These are phyloP conservation scores for Orchesellides sinensis DNA, from an alignment of 2,888 invertebrate species.

Conservation along the genomic window DNA sequence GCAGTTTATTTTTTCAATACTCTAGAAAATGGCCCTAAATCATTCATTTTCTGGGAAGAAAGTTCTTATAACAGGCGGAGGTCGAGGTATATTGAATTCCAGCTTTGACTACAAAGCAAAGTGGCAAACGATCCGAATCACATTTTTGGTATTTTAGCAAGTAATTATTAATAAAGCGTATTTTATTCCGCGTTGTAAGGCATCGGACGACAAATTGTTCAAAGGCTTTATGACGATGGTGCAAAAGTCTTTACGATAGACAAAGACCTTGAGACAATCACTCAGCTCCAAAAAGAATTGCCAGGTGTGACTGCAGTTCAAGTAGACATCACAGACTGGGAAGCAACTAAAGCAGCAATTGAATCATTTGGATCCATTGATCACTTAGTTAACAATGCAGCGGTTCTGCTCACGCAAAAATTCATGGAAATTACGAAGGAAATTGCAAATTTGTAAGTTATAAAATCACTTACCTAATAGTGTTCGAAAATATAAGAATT, in stretches of 20 bases:
- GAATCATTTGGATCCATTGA: conserved; percentile 19
- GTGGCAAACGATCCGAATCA: no score
- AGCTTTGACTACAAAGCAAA: not conserved
- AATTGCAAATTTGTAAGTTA: not conserved
- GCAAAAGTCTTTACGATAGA: conserved; percentile 20
- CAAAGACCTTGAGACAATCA: not conserved
- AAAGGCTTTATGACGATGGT: conserved; percentile 22
- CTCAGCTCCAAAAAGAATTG: conserved; percentile 1
- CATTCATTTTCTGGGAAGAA: conserved; percentile 43
- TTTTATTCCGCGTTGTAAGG: not conserved
- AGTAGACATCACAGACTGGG: conserved; percentile 23
- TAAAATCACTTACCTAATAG: no score
- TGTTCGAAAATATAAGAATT: no score
- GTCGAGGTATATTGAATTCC: conserved; percentile 10
- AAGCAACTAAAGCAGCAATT: not conserved
- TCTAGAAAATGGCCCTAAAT: conserved; percentile 32
- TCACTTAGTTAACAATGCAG: conserved; percentile 7
- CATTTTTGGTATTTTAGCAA: no score
- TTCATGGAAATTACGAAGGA: conserved; percentile 19
- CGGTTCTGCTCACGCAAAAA: not conserved
- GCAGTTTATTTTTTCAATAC: no score
- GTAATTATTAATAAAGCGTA: no score
- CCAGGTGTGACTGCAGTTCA: conserved; percentile 14
- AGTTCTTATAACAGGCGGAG: conserved; percentile 49
- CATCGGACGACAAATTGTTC: conserved; percentile 21